phyloP scores from a whole-genome alignment of 2,888 invertebrate species.

The Athripsodes cinereus region DNA sequence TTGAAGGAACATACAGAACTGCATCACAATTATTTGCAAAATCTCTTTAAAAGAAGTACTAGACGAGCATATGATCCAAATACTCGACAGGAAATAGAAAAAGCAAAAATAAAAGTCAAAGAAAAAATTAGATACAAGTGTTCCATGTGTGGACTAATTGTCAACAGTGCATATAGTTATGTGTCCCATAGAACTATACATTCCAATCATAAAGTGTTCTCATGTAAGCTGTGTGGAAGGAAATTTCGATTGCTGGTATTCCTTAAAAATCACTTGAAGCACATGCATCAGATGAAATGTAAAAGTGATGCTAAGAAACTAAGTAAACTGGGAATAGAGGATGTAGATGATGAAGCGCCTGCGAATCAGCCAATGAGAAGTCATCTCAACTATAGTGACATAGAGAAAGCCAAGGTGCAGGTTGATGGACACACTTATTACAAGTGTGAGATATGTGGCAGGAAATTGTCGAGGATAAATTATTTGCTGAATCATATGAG shows the following conservation, averaged over 20 bases:
- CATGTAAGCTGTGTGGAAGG: constrained; percentile 57
- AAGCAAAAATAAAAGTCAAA: constrained; percentile 37
- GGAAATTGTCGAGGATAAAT: constrained; percentile 37
- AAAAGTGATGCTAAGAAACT: background rate
- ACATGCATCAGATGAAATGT: constrained; percentile 18
- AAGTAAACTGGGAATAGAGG: constrained; percentile 12
- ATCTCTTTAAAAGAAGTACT: constrained; percentile 21
- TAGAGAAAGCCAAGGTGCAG: constrained; percentile 33
- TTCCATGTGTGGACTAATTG: constrained; percentile 50
- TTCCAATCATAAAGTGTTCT: constrained; percentile 58
- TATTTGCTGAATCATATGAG: constrained; percentile 44
- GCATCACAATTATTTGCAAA: constrained; percentile 3
- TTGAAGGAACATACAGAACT: constrained; percentile 16
- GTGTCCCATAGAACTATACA: constrained; percentile 58
- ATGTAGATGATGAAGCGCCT: constrained; percentile 8
- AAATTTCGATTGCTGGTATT: constrained; percentile 22
- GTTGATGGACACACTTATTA: constrained; percentile 43
- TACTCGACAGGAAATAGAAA: constrained; percentile 39
- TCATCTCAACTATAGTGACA: constrained; percentile 30
- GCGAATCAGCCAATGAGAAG: background rate
- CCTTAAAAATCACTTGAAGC: constrained; percentile 23
- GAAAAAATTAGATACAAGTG: constrained; percentile 54
- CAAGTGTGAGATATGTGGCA: constrained; percentile 46
- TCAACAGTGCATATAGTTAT: constrained; percentile 58
- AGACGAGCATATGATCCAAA: constrained; percentile 30